phyloP scores from a whole-genome alignment of 2,113 vertebrate species.

The Hemicordylus capensis region DNA sequence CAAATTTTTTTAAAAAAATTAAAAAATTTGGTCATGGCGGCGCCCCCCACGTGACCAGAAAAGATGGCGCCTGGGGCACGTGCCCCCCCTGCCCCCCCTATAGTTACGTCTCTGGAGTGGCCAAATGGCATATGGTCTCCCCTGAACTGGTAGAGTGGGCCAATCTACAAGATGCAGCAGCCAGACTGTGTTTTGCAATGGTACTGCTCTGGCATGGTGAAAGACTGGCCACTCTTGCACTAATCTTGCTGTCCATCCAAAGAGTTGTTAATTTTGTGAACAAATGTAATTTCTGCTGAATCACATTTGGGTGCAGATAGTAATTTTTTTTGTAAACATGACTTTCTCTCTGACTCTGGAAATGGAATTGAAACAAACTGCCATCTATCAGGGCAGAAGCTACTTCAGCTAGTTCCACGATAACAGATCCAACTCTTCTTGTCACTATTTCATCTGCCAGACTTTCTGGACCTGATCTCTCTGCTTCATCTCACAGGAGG shows the following conservation, averaged over 20 bases:
- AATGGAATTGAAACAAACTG: constrained; percentile 41
- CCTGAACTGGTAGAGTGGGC: no score
- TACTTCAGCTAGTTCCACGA: neutral
- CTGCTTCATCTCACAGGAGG: constrained; percentile 46
- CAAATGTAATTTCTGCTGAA: neutral
- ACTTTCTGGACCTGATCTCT: constrained; percentile 8
- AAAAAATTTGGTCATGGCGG: no score
- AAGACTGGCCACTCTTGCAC: no score
- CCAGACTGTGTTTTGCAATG: neutral
- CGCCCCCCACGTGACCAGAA: no score
- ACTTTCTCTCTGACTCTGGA: constrained; percentile 25
- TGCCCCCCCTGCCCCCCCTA: no score
- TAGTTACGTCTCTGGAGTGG: no score
- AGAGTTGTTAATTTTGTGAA: neutral
- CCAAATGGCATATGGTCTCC: no score
- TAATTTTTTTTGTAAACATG: constrained; percentile 19
- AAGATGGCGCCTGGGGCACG: no score
- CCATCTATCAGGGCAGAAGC: constrained; percentile 35
- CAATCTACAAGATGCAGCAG: neutral
- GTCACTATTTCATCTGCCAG: constrained; percentile 17
- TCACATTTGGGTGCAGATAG: constrained; percentile 3
- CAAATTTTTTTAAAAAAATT: no score
- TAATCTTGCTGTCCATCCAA: no score
- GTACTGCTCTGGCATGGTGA: neutral
- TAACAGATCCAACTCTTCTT: constrained; percentile 20